Evolutionary conservation across 2,113 vertebrate genomes (phyloP), one percentile per base, ranked within the genome.

Genomic region (Emydocephalus ijimae): DNA sequence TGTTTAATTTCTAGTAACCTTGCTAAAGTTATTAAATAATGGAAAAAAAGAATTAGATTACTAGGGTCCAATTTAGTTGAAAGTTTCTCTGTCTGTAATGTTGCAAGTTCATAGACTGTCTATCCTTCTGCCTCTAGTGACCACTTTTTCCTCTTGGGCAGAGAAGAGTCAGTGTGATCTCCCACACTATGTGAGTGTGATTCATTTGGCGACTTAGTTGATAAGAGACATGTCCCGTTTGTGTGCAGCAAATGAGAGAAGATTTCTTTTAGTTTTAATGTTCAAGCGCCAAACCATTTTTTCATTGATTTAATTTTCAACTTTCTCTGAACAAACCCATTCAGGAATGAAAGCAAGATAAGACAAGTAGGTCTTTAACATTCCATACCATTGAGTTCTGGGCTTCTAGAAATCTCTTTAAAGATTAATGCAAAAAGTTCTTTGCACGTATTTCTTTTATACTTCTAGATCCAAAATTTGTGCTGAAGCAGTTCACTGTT

Each of bases 301-400:
- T 94, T 92, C 11, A 90, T 93, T 57, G 74, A 59, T 93, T 24
- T 55, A 92, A 93, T 96, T 94, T 95, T 88, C 93, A 61, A 91
- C 59, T 93, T 90, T 94, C 92, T 88, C 93, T 93, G 92, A 74
- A 92, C 85, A 93, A 92, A 93, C 85, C 85, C 57, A 88, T 87
- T 64, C 91, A 91, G 90, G 26, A 74, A 92, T 89, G 93, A 50
- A 86, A 95, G 89, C 95, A 90, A 95, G 96, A 94, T 91, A 94
- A 94, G 95, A 94, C 96, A 96, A 96, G 95, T 93, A 92, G 87
- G 26, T 89, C 93, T 95, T 95, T 93, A 93, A 10, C 61, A 34
- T 94, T 95, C 92, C 93, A 96, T 55, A 93, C 18, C 91, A 92
- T 93, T 91, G 94, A 94, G 45, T 92, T 94, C 92, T 93, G 56